Conservation (phyloP, 2,888 invertebrate species). For the Pachydiplax longipennis region DNA sequence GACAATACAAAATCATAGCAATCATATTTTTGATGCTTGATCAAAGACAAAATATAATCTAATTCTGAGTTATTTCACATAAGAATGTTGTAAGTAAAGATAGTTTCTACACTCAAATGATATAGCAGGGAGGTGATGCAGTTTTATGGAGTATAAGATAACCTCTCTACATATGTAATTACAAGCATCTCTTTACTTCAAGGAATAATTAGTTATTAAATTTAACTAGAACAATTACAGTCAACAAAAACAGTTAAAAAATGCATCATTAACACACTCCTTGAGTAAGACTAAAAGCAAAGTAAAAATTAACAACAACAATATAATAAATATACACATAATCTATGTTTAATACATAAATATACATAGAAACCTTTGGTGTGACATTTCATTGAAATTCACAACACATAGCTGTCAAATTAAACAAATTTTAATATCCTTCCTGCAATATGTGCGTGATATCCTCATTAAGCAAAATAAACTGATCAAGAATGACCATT, state of each 20-base stretch:
- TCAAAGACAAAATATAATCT: no score
- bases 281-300: constrained; percentile 28
- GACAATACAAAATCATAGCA: not conserved
- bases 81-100: not conserved
- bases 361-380: not conserved
- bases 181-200: not conserved
- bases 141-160: not conserved
- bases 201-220: not conserved
- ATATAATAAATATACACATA: not conserved
- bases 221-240: not conserved
- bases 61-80: no score
- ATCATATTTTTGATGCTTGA: no score
- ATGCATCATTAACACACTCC: not conserved
- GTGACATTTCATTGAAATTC: not conserved
- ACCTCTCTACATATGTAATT: not conserved
- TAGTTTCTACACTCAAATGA: not conserved
- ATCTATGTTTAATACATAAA: not conserved
- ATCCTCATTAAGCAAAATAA: not conserved
- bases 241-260: constrained; percentile 18
- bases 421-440: not conserved
- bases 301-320: not conserved
- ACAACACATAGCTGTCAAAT: not conserved
- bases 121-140: not conserved
- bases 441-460: not conserved
- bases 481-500: not conserved